Percentiles rank a stretch among this genome's conserved stretches.
Conservation (phyloP, 2,113 vertebrate species). For the Illadopsis cleaveri region DNA sequence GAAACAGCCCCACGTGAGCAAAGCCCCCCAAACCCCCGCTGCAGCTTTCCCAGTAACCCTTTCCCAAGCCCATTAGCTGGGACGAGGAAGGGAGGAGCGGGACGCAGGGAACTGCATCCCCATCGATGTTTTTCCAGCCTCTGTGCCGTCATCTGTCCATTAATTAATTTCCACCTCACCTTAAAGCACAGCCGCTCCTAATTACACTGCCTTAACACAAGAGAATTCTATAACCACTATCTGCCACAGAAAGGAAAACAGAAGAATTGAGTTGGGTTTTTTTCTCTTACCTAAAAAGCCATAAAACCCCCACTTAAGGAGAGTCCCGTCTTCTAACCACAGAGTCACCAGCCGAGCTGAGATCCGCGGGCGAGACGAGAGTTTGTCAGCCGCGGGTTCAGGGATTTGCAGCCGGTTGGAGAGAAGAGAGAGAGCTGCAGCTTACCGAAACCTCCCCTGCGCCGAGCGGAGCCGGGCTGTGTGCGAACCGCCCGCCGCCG, state of each 20-base stretch:
- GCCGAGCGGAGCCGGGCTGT: slow-evolving; percentile 26
- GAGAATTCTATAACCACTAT: neutral
- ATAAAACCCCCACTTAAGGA: neutral
- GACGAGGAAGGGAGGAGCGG: neutral
- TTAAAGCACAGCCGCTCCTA: neutral
- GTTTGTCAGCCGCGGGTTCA: neutral
- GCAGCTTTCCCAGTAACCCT: neutral
- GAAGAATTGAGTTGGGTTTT: neutral
- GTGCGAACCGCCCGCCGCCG: neutral
- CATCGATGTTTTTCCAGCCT: neutral
- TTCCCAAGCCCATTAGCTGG: neutral
- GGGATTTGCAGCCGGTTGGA: neutral
- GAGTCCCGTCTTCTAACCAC: neutral
- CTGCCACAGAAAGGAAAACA: neutral
- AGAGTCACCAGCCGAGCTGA: neutral
- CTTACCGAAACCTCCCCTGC: slow-evolving; percentile 49
- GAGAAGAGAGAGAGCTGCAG: neutral
- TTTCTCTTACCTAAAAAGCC: neutral
- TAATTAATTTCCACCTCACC: neutral
- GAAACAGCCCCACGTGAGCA: neutral
- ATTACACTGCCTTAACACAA: neutral
- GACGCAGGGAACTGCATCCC: neutral
- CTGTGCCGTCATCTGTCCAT: neutral
- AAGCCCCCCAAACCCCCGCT: rapidly evolving
- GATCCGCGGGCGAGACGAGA: neutral